Evolutionary conservation across 2,113 vertebrate genomes (phyloP), one percentile per base, ranked within the genome.

Genomic region (Leucopsar rothschildi): DNA sequence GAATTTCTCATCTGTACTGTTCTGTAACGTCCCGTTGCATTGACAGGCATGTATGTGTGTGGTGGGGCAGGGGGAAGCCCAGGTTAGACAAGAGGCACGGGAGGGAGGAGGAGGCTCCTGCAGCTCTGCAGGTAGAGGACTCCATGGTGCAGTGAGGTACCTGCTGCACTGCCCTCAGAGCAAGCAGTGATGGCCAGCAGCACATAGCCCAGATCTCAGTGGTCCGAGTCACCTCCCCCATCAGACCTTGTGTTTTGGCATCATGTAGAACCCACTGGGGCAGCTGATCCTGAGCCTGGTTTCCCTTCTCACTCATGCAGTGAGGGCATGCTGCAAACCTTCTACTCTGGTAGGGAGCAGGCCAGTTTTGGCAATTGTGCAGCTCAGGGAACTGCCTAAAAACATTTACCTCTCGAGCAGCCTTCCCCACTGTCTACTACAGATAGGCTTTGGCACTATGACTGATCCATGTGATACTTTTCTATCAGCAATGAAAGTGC

Each of bases 61-160:
- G 37, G 20, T 50, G 28, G 14, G 5, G 15, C 14, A 18, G 5
- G 9, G 20, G 15, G 9, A 65, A 39, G 8, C 18, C 40, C 61
- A 24, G 42, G 21, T 44, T 52, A 23, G 50, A 23, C 69, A 66
- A 45, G 42, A 80, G 22, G 47, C 40, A 29, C 10, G 27, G 44
- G 12, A 14, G 33, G 42, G 35, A 75, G 76, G 31, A 69, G 72
- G 28, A 88, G 66, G 40, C 31, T 91, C 57, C 18, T 61, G 55
- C 19, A 59, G 23, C 27, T 20, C 71, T 90, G 60, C 61, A 88
- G 80, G 79, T 60, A 50, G 59, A 57, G 61, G 52, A 68, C 39
- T 71, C 49, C 31, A 56, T 86, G 82, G 64, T 79, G 86, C 91
- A 93, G 66, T 68, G 49, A 93, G 75, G 49, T 40, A 84, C 77